phyloP scores from a whole-genome alignment of 2,888 invertebrate species.

The Tuberolachnus salignus region DNA sequence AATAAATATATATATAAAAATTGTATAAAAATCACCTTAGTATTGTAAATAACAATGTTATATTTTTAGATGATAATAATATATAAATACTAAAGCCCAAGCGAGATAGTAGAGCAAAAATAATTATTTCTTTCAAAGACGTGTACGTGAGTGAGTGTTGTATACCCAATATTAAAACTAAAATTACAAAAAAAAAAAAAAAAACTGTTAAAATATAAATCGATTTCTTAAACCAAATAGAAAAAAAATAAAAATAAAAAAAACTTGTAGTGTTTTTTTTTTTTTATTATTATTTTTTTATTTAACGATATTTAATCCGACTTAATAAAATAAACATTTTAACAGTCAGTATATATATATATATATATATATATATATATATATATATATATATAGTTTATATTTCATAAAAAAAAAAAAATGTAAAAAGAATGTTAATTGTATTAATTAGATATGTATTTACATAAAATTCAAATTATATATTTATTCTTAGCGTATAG shows the following conservation, averaged over 20 bases:
- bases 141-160: neutral
- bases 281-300: too few species aligned
- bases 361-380: neutral
- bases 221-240: neutral
- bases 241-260: too few species aligned
- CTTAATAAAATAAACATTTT: too few species aligned
- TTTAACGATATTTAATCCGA: too few species aligned
- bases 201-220: conserved; percentile 26
- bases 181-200: neutral
- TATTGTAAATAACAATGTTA: conserved; percentile 5
- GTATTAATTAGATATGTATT: too few species aligned
- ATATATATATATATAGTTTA: neutral
- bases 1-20: too few species aligned
- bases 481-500: too few species aligned
- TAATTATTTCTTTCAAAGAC: conserved; percentile 1
- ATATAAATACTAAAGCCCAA: conserved; percentile 27
- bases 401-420: neutral
- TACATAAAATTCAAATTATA: too few species aligned
- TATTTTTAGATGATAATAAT: too few species aligned
- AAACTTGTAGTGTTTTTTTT: too few species aligned
- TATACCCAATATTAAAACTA: neutral
- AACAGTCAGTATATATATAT: too few species aligned
- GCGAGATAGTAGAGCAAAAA: conserved; percentile 16
- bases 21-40: neutral
- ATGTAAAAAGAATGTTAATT: neutral